These are phyloP conservation scores for Drosophila subquinaria DNA, from an alignment of 2,888 invertebrate species.

Conservation along the genomic window DNA sequence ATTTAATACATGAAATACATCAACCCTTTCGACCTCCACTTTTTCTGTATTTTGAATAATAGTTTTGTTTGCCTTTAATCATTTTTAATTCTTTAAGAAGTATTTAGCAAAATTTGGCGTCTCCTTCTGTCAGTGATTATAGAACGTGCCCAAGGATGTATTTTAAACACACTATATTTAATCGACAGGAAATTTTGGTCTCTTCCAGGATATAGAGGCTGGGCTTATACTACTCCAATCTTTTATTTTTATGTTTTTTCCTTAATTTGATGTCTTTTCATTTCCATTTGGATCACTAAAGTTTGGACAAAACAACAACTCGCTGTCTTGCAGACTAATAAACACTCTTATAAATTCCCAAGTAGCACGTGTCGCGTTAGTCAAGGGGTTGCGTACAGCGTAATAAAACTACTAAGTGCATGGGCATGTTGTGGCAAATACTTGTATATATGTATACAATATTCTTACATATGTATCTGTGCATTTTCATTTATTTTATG, in stretches of 20 bases:
- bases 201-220: neutral
- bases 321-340: slow-evolving; percentile 62
- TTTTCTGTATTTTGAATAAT: too few relatives aligned
- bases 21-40: neutral
- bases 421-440: slow-evolving; percentile 64
- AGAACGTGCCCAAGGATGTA: too few relatives aligned
- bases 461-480: slow-evolving; percentile 31
- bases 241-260: neutral
- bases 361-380: slow-evolving; percentile 76
- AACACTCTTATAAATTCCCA: slow-evolving; percentile 78
- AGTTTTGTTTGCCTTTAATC: neutral
- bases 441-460: neutral
- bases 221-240: too few relatives aligned
- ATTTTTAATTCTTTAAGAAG: too few relatives aligned
- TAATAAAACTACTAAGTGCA: slow-evolving; percentile 76
- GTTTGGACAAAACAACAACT: slow-evolving; percentile 29
- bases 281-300: slow-evolving; percentile 71
- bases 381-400: slow-evolving; percentile 66
- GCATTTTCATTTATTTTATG: slow-evolving; percentile 40
- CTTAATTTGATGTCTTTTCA: slow-evolving; percentile 55
- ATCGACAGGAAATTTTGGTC: neutral
- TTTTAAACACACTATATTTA: too few relatives aligned
- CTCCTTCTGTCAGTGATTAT: too few relatives aligned
- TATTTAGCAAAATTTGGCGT: too few relatives aligned
- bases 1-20: too few relatives aligned